Conservation (phyloP, 2,113 vertebrate genomes). For the Rousettus leschenaultii region DNA sequence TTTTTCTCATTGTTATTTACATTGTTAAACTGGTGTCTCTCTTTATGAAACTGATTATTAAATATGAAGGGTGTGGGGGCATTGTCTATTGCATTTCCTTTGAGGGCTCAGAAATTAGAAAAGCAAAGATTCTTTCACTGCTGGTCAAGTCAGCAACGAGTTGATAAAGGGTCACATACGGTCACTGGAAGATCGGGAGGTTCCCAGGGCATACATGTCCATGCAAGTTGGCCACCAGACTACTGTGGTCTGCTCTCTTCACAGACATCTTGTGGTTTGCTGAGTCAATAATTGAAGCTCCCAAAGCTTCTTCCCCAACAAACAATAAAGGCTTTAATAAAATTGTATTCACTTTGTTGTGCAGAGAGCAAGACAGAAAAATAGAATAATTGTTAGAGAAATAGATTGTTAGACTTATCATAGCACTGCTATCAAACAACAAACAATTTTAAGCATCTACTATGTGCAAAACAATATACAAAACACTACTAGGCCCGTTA, state of each 20-base stretch:
- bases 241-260: neutral
- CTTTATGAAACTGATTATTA: neutral
- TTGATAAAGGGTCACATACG: neutral
- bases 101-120: neutral
- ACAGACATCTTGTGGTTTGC: slow-evolving; percentile 35
- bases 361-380: neutral
- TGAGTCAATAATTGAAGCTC: slow-evolving; percentile 39
- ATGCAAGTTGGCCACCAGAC: neutral
- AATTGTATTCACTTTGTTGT: neutral
- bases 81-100: neutral
- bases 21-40: neutral
- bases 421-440: neutral
- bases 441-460: neutral
- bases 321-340: slow-evolving; percentile 1
- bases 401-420: neutral
- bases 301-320: slow-evolving; percentile 30
- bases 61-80: neutral
- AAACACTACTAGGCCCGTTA: neutral
- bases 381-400: neutral
- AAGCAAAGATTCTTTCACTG: neutral
- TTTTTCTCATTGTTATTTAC: neutral
- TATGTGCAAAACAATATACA: neutral
- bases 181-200: neutral
- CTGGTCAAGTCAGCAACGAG: neutral
- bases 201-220: neutral